Percentiles rank a stretch among this genome's conserved stretches.
Conservation (phyloP, 2,888 invertebrate species). For the Ophion costatus region DNA sequence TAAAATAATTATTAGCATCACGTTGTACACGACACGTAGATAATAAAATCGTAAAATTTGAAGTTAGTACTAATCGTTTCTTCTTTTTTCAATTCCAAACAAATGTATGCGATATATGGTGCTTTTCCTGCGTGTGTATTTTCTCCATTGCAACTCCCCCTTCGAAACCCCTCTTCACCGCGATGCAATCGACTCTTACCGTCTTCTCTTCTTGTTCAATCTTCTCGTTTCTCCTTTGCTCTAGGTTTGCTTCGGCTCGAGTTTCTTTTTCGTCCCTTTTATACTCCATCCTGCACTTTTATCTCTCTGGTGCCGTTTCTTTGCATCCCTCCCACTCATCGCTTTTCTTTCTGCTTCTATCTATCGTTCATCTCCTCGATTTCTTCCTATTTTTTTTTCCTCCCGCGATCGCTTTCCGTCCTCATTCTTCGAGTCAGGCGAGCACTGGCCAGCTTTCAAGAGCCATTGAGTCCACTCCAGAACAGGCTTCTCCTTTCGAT, state of each 20-base stretch:
- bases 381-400: constrained; percentile 1
- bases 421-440: constrained; percentile 30
- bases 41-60: too few relatives aligned
- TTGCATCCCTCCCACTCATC: constrained; percentile 9
- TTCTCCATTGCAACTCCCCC: constrained; percentile 27
- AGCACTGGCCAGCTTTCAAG: constrained; percentile 63
- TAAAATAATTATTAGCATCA: too few relatives aligned
- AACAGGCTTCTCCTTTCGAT: constrained; percentile 61
- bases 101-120: too few relatives aligned
- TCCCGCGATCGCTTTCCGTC: constrained; percentile 24
- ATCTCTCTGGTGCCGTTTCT: constrained; percentile 45
- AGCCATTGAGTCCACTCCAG: constrained; percentile 66
- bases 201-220: constrained; percentile 29
- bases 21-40: too few relatives aligned
- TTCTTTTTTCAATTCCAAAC: too few relatives aligned
- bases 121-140: constrained; percentile 56
- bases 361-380: constrained; percentile 33
- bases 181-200: constrained; percentile 46
- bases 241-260: neutral
- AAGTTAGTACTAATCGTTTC: too few relatives aligned
- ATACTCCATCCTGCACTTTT: constrained; percentile 54
- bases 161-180: constrained; percentile 28
- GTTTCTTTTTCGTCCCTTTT: constrained; percentile 38
- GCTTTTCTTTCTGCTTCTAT: constrained; percentile 15
- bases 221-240: constrained; percentile 11